These are phyloP conservation scores for Mobula birostris DNA, from an alignment of 2,113 vertebrate genomes.

Conservation along the genomic window DNA sequence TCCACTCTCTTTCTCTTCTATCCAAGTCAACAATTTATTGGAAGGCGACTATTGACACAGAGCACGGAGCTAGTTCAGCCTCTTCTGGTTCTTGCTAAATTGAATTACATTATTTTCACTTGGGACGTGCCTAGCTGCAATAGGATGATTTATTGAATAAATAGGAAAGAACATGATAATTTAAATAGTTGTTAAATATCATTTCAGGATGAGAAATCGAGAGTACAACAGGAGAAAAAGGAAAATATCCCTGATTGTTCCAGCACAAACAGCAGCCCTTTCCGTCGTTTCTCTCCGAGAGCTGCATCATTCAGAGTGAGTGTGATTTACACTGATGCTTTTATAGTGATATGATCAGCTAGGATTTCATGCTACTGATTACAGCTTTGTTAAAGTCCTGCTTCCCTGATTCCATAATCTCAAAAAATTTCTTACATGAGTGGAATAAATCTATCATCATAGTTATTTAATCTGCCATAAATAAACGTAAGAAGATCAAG, in stretches of 20 bases:
- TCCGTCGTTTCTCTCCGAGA: slow-evolving; percentile 67
- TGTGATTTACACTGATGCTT: not conserved
- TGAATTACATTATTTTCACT: not conserved
- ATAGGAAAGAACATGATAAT: no score
- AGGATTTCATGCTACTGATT: not conserved
- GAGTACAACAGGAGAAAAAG: slow-evolving; percentile 35
- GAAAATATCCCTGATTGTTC: not conserved
- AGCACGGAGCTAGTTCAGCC: not conserved
- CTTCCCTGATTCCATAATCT: not conserved
- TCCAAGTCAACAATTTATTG: no score
- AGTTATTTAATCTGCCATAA: not conserved
- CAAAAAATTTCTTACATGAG: not conserved
- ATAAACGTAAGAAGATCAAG: not conserved
- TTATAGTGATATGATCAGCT: not conserved
- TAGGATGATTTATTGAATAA: not conserved
- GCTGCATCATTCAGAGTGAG: slow-evolving; percentile 83
- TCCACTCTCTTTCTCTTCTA: not conserved
- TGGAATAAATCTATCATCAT: not conserved
- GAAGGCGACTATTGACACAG: not conserved
- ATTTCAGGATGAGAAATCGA: slow-evolving; percentile 18
- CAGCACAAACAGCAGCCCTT: slow-evolving; percentile 54
- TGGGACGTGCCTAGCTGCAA: not conserved
- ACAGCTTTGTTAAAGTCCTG: not conserved
- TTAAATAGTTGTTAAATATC: not conserved
- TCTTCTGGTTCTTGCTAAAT: not conserved